Percentiles rank a stretch among this genome's conserved stretches.
Evolutionary conservation across 92 coral and sea anemone species (phyloP).

Genomic region (Siderastrea radians): DNA sequence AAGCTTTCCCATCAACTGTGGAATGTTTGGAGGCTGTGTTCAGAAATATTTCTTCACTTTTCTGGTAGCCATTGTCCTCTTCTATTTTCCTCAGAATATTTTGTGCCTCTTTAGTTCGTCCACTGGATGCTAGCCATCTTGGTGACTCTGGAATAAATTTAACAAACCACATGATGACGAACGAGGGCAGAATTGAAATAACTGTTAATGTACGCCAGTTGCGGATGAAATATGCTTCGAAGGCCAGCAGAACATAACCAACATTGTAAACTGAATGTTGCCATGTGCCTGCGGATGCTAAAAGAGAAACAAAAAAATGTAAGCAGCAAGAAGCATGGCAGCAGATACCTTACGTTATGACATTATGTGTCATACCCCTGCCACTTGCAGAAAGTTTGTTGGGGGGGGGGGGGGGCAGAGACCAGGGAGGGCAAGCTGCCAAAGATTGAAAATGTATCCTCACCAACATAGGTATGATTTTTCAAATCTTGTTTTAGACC

Average conservation of each 20-base stretch:
- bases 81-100: constrained; percentile 72
- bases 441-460: too few relatives aligned
- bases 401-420: too few relatives aligned
- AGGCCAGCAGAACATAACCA: constrained; percentile 65
- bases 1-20: not conserved
- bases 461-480: too few relatives aligned
- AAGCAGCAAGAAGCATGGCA: too few relatives aligned
- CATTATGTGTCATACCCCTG: too few relatives aligned
- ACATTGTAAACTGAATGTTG: constrained; percentile 76
- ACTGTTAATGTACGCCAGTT: constrained; percentile 82
- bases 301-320: not conserved
- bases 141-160: constrained; percentile 85
- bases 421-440: too few relatives aligned
- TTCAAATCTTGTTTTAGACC: too few relatives aligned
- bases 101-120: constrained; percentile 83
- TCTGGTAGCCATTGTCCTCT: constrained; percentile 62
- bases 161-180: constrained; percentile 57
- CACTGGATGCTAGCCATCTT: constrained; percentile 88
- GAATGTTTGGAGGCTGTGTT: not conserved
- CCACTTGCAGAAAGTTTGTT: too few relatives aligned
- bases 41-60: constrained; percentile 19
- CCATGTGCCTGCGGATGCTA: constrained; percentile 79
- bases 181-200: constrained; percentile 73
- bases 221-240: constrained; percentile 75
- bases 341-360: too few relatives aligned